These are phyloP conservation scores for Lasioglossum albipes DNA, from an alignment of 1,140 invertebrate species.

Conservation along the genomic window DNA sequence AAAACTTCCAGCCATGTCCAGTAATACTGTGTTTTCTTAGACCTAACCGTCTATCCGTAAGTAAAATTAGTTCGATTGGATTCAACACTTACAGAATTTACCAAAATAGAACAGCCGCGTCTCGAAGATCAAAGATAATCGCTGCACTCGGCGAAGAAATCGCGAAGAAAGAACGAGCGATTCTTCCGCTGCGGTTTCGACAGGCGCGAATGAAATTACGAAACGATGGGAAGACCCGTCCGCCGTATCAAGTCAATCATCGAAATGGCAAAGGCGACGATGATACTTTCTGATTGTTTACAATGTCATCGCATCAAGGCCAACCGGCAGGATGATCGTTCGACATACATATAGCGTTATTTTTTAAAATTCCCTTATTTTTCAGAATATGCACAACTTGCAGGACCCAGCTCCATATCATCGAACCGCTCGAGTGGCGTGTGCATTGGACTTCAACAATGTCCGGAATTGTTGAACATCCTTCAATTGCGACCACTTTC, in stretches of 20 bases:
- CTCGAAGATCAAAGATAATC: not conserved
- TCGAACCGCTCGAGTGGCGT: constrained; percentile 66
- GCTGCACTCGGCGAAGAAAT: not conserved
- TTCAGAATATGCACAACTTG: constrained; percentile 13
- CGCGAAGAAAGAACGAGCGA: too few relatives aligned
- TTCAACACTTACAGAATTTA: too few relatives aligned
- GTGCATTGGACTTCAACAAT: constrained; percentile 75
- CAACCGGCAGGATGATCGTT: not conserved
- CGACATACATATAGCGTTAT: not conserved
- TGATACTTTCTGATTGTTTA: not conserved
- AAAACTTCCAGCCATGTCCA: not conserved
- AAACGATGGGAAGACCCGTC: not conserved
- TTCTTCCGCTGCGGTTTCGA: too few relatives aligned
- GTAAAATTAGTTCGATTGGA: too few relatives aligned
- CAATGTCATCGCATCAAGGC: not conserved
- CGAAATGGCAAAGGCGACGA: not conserved
- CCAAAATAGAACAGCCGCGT: too few relatives aligned
- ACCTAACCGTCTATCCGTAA: too few relatives aligned
- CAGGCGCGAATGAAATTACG: too few relatives aligned
- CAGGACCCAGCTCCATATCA: constrained; percentile 63
- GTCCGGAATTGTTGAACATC: constrained; percentile 61
- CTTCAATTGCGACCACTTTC: constrained; percentile 42
- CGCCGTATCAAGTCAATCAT: not conserved
- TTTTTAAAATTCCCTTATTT: not conserved
- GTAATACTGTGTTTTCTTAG: constrained; percentile 54